Base-by-base conservation (phyloP, 1,140 invertebrate genomes). In the Drosophila lowei region DNA sequence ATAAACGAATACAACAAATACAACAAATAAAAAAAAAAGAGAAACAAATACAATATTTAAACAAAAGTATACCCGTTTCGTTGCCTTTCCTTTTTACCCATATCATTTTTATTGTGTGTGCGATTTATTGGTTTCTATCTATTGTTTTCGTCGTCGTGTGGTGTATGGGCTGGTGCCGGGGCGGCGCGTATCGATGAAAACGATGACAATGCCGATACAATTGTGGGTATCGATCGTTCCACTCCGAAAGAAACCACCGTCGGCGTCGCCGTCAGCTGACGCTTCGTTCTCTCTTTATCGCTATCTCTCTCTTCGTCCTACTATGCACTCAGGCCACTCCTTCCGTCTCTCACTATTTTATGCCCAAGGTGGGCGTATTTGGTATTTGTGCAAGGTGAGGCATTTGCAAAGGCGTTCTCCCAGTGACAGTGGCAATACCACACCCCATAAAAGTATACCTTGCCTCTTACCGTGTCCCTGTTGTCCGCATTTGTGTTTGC, bases 71-170 rank as follows among this genome's bases (percentile, higher is more conserved):
- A 58, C 16, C 41, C 47, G 34, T 71, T 68, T 65, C 60, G 46
- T 66, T 70, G 63, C 62, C 65, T 59, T 55, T 66, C 46, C 53
- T 74, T 54, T 50, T 44, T 11, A 52, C 44, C n/a, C 25, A 57
- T 46, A 49, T 64, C 13, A 58, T 84, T 56, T 56, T 76, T 63
- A 67, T 84, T 84, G 65, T 71, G 43, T 77, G 70, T 79, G 34
- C 34, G 34, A 38, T 11, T 18, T 18, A 18, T 18, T 68, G 53
- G 48, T 58, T 65, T 53, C 18, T 18, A 18, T 18, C 18, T 47
- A 48, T 43, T 58, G 42, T 49, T 60, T 59, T 34, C 2, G 21
- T 38, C 25, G 44, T 41, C 23, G 23, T 23, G 11, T 57, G 47
- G 42, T 53, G 54, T 23, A 48, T 60, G 11, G 34, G 11, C 0